Evolutionary conservation across 2,888 invertebrate genomes (phyloP).

Genomic region (Dicycla oo): DNA sequence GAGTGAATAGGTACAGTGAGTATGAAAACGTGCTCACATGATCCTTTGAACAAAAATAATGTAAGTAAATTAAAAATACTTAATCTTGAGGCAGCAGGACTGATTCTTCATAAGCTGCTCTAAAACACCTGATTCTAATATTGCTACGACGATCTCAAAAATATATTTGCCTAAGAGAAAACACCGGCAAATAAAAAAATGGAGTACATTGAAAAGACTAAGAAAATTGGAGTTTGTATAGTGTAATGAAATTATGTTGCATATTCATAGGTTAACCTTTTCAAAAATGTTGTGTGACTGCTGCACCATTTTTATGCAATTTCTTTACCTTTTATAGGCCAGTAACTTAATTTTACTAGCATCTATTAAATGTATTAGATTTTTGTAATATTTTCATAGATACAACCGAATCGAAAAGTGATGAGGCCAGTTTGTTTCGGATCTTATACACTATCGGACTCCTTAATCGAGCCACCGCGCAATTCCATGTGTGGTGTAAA

Average conservation of each 20-base stretch:
- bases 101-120: constrained; percentile 36
- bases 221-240: constrained; percentile 38
- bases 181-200: constrained; percentile 26
- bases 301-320: constrained; percentile 35
- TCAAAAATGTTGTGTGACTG: constrained; percentile 31
- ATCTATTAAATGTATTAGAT: constrained; percentile 37
- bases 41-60: not conserved
- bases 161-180: constrained; percentile 1
- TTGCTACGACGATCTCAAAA: constrained; percentile 41
- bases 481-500: too few species aligned
- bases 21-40: not conserved
- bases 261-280: constrained; percentile 57
- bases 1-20: not conserved
- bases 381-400: constrained; percentile 30
- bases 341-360: constrained; percentile 62
- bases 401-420: constrained; percentile 11
- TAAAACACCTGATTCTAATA: constrained; percentile 10
- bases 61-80: not conserved
- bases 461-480: too few species aligned
- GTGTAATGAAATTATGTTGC: constrained; percentile 50
- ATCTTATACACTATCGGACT: not conserved
- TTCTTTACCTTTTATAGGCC: constrained; percentile 55
- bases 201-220: constrained; percentile 50
- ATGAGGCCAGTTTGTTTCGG: constrained; percentile 21
- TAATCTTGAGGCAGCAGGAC: constrained; percentile 33